phyloP scores from a whole-genome alignment of 2,888 invertebrate genomes.

The Alviniconcha strummeri region DNA sequence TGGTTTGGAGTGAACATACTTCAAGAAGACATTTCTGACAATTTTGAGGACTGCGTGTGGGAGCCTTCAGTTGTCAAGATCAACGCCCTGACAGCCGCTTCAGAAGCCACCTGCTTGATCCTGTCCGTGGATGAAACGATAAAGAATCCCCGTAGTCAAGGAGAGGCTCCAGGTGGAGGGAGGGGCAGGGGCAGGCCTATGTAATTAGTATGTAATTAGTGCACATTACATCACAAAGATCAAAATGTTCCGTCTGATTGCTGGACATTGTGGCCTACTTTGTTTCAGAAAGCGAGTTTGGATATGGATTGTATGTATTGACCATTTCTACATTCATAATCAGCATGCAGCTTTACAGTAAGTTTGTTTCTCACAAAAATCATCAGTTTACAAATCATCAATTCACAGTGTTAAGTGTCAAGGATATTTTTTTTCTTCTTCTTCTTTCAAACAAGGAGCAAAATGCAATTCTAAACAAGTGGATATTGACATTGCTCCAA shows the following conservation, averaged over 20 bases:
- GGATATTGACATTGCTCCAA: no score
- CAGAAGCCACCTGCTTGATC: conserved; percentile 95
- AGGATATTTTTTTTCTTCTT: no score
- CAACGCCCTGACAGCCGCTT: conserved; percentile 96
- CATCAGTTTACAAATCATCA: no score
- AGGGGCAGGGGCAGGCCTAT: conserved; percentile 64
- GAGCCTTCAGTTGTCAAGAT: conserved; percentile 97
- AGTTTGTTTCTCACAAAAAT: no score
- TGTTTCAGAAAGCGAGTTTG: no score
- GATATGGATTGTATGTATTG: no score
- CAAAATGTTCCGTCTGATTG: neutral
- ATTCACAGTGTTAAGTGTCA: no score
- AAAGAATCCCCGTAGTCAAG: conserved; percentile 73
- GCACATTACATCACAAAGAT: neutral
- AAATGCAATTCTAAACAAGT: no score
- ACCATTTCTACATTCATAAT: no score
- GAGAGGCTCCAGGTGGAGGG: conserved; percentile 57
- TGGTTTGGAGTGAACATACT: conserved; percentile 98
- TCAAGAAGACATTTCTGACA: conserved; percentile 95
- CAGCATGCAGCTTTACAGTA: no score
- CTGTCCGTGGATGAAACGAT: conserved; percentile 99
- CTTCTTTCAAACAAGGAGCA: no score
- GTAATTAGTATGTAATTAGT: conserved; percentile 39
- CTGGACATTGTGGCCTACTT: no score
- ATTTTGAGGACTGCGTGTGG: conserved; percentile 95